A percentile compares a stretch with the other conserved stretches of the same genome.
Conservation (phyloP, 2,113 vertebrate species). For the Crotalus tigris region DNA sequence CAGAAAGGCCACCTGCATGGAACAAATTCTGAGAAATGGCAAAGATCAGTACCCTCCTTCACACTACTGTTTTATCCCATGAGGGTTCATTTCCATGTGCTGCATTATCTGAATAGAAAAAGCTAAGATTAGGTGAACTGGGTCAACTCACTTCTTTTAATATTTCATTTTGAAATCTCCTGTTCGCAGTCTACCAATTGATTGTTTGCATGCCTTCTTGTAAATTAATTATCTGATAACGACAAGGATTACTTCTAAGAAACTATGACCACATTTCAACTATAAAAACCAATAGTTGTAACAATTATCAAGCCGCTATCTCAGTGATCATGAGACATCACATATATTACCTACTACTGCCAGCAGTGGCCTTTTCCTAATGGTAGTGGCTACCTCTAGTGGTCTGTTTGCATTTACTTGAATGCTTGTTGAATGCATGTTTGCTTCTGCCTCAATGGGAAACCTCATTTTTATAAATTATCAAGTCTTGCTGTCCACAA, state of each 20-base stretch:
- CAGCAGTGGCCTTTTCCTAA: too few species aligned
- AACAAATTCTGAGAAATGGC: not conserved
- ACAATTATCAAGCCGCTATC: not conserved
- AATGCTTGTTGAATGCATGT: not conserved
- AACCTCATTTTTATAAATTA: not conserved
- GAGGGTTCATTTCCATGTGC: not conserved
- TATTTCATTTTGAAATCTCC: too few species aligned
- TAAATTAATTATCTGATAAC: not conserved
- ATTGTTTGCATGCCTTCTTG: not conserved
- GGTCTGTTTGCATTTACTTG: not conserved
- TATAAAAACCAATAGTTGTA: not conserved
- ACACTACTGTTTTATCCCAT: not conserved
- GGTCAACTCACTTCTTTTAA: not conserved
- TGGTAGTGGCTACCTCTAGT: not conserved
- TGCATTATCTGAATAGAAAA: not conserved
- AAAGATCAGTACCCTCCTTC: not conserved
- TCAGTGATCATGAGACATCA: not conserved
- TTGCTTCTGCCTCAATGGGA: not conserved
- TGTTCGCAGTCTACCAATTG: not conserved
- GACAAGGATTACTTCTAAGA: not conserved
- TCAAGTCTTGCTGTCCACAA: not conserved
- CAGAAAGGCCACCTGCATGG: not conserved
- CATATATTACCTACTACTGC: not conserved
- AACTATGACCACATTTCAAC: not conserved
- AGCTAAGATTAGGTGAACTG: not conserved